These are phyloP conservation scores for Drosophila greeni DNA, from an alignment of 2,888 invertebrate species.

Conservation along the genomic window DNA sequence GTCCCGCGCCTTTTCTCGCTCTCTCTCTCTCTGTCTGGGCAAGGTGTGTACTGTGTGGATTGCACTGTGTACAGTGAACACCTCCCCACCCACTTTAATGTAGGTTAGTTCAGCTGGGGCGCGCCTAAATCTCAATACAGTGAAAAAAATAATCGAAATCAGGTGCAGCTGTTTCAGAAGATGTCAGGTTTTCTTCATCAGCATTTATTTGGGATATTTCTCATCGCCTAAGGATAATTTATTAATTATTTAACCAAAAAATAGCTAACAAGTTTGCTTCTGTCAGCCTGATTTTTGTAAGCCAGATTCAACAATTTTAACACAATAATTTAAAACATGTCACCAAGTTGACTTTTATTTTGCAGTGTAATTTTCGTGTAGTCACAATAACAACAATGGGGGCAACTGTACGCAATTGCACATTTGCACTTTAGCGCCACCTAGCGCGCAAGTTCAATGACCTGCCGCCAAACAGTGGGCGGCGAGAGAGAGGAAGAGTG, in stretches of 20 bases:
- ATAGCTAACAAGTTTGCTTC: not conserved
- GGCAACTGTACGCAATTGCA: slow-evolving; percentile 59
- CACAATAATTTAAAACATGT: no score
- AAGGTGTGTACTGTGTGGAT: slow-evolving; percentile 34
- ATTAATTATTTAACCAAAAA: not conserved
- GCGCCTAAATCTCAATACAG: slow-evolving; percentile 30
- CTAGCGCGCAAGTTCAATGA: slow-evolving; percentile 67
- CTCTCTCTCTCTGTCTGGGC: slow-evolving; percentile 31
- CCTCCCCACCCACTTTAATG: slow-evolving; percentile 54
- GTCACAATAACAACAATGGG: slow-evolving; percentile 38
- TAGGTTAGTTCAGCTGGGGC: slow-evolving; percentile 62
- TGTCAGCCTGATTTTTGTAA: not conserved
- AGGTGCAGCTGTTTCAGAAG: not conserved
- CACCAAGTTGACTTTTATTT: slow-evolving; percentile 26
- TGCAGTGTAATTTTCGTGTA: slow-evolving; percentile 17
- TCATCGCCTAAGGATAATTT: no score
- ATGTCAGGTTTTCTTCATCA: not conserved
- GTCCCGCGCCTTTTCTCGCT: slow-evolving; percentile 18
- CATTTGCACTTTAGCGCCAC: slow-evolving; percentile 67
- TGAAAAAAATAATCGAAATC: not conserved
- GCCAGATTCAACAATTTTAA: no score
- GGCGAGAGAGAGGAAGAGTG: slow-evolving; percentile 12
- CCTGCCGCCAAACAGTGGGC: slow-evolving; percentile 51
- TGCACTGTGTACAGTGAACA: slow-evolving; percentile 8
- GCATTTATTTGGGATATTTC: not conserved